These are phyloP conservation scores for Syndactyla subalaris DNA, from an alignment of 2,797 vertebrate genomes.

Conservation along the genomic window DNA sequence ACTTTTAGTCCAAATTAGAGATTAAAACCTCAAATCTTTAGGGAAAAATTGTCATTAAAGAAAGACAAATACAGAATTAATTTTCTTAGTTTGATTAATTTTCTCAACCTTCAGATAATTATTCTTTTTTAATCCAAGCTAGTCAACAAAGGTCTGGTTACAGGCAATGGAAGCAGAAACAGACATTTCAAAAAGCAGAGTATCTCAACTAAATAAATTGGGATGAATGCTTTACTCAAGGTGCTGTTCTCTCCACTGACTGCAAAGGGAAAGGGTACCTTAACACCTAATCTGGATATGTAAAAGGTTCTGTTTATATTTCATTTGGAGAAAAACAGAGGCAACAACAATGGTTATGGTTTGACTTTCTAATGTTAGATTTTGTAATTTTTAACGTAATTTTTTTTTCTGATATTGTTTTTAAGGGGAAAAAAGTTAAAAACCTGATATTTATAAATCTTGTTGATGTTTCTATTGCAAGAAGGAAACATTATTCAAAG, in stretches of 20 bases:
- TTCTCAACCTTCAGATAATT: not conserved
- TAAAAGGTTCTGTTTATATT: not conserved
- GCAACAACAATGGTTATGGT: not conserved
- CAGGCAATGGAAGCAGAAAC: not conserved
- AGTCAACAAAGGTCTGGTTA: not conserved
- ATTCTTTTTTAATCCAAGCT: not conserved
- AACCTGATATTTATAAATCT: not conserved
- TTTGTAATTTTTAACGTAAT: not conserved
- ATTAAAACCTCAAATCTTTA: not conserved
- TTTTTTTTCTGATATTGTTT: not conserved
- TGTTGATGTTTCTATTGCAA: not conserved
- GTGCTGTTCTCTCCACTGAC: not conserved
- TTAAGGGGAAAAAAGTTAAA: not conserved
- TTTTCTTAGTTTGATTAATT: not conserved
- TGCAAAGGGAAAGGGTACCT: not conserved
- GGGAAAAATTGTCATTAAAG: not conserved
- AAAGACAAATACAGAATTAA: not conserved
- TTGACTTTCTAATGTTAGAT: not conserved
- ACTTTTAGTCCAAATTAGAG: not conserved
- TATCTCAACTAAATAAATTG: not conserved
- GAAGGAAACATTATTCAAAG: not conserved
- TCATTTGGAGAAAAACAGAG: not conserved
- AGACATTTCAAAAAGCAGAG: not conserved
- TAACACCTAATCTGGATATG: not conserved
- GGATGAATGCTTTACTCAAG: not conserved